Evolutionary conservation across 1,140 invertebrate genomes (phyloP), one percentile per base, ranked within the genome.

Genomic region (Dendroctonus ponderosae): DNA sequence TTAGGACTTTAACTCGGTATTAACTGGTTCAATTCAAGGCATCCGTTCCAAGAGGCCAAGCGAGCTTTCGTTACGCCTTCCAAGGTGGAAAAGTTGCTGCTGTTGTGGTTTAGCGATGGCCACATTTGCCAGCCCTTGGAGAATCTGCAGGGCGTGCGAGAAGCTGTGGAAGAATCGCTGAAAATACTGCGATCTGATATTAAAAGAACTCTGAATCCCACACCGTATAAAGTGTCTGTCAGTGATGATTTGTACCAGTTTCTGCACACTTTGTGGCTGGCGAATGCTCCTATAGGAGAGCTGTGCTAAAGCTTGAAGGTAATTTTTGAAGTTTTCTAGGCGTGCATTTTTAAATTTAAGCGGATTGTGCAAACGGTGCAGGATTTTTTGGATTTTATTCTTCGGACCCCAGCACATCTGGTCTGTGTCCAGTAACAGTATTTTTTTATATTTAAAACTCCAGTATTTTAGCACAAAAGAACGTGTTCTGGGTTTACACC

Each of bases 161-260:
- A 91, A 70, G 84, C 87, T 76, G 94, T 98, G 0, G 85, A 90
- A 74, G 80, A 85, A 37, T 96, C 93, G 2, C 80, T 99, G 44
- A 84, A 84, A 46, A 90, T 89, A 4, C 79, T 99, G 37, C 80
- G 97, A 44, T 88, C 91, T 68, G 97, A 99, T 82, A 95, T 97
- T 76, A 97, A 96, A 79, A 84, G 97, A 71, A 93, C 91, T 71
- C 83, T 99, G 39, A 99, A 99, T 83, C 97, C 97, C 41, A 99
- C 97, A 11, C 97, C 97, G 3, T 99, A 98, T 74, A 99, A 99
- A 87, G 96, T 99, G 15, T 92, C 96, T 0, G 95, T 99, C 0
- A 96, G 93, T 73, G 93, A 94, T 78, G 84, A 91, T 73, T 82
- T 99, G 38, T 99, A 98, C 81, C 89, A 86, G 68, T 99, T 96